Evolutionary conservation across 2,797 vertebrate genomes (phyloP), one percentile per base, ranked within the genome.

Genomic region (Lutjanus campechanus): DNA sequence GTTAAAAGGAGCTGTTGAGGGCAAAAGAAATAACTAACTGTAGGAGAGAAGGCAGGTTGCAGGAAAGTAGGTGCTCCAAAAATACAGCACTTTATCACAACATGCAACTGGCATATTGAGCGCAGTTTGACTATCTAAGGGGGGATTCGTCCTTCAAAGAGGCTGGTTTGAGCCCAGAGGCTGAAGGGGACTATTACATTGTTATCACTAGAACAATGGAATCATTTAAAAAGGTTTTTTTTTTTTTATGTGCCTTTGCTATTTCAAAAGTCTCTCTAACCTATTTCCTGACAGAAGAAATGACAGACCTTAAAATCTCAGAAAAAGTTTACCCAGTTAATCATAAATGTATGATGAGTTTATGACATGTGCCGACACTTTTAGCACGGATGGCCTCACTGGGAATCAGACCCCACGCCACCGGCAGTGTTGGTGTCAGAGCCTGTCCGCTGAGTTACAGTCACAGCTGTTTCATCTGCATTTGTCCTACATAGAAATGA

Each of bases 401-500:
- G 86, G 88, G 88, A 92, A 85, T 91, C 86, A 79, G 77, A 90
- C 74, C 79, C 79, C 44, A 47, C 22, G 81, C 82, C 87, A 88
- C 84, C 2, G 44, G 76, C 84, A 40, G 79, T 22, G 76, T 83
- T 83, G 56, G 76, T 83, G 89, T 91, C 83, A 71, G 68, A 69
- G 84, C 68, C 75, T 75, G 83, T 56, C 82, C 44, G 19, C 81
- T 64, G 74, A 82, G 46, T 73, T 88, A 67, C 84, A 86, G 75
- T 79, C 90, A 89, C 79, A 90, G 85, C 85, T 85, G 84, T 88
- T 90, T 88, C 81, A 69, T 92, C 87, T 90, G 75, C 85, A 81
- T 87, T 89, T 90, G 87, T 90, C 89, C 92, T 88, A 88, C 84
- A 89, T 89, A 81, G 79, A 76, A 62, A 36, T 41, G 72, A 82